These are phyloP conservation scores for Drosophila mojavensis DNA, from an alignment of 1,140 invertebrate genomes.

Conservation along the genomic window DNA sequence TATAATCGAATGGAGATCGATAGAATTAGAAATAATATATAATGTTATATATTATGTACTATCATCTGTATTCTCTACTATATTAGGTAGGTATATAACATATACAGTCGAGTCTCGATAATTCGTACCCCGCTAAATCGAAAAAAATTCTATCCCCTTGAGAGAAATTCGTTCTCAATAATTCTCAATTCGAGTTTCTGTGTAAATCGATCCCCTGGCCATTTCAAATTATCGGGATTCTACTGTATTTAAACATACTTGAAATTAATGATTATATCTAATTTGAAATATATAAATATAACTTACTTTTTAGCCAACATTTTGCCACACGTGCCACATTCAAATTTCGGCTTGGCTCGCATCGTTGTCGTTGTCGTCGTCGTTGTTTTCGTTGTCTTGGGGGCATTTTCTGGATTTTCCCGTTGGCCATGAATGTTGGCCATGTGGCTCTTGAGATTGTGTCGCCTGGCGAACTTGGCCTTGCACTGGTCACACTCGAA, in stretches of 20 bases:
- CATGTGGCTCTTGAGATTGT: slow-evolving; percentile 86
- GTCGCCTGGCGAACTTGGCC: slow-evolving; percentile 87
- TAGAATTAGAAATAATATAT: background rate
- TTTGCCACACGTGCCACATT: slow-evolving; percentile 87
- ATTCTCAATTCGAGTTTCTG: too few relatives aligned
- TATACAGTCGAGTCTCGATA: too few relatives aligned
- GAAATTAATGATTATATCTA: too few relatives aligned
- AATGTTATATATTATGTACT: background rate
- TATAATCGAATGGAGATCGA: too few relatives aligned
- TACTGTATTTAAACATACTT: too few relatives aligned
- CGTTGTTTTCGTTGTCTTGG: background rate
- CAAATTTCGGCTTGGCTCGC: slow-evolving; percentile 59
- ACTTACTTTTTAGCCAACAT: slow-evolving; percentile 88
- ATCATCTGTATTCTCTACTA: too few relatives aligned
- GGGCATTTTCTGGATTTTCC: background rate
- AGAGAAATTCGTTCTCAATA: too few relatives aligned
- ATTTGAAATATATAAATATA: background rate
- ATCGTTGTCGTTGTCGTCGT: background rate
- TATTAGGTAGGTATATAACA: too few relatives aligned
- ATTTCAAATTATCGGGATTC: too few relatives aligned
- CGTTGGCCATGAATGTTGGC: slow-evolving; percentile 83
- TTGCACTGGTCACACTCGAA: slow-evolving; percentile 87
- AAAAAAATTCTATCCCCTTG: too few relatives aligned
- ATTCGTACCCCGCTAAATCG: too few relatives aligned
- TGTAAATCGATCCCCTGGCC: too few relatives aligned